phyloP scores from a whole-genome alignment of 2,888 invertebrate species.

The Pollenia griseotomentosa region DNA sequence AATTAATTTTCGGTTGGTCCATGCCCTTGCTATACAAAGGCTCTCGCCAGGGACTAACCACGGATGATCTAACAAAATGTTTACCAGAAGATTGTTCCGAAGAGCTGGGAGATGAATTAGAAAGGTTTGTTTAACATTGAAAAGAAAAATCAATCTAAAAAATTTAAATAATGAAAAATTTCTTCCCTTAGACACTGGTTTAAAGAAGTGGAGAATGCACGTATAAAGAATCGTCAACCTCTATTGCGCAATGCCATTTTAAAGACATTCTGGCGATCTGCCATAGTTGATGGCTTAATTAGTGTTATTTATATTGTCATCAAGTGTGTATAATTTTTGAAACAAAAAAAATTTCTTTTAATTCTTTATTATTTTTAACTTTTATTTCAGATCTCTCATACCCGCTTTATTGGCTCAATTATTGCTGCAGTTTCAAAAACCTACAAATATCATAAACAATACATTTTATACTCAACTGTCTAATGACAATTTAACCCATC shows the following conservation, averaged over 20 bases:
- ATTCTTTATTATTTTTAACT: slow-evolving; percentile 54
- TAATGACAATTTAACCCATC: slow-evolving; percentile 70
- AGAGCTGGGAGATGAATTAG: slow-evolving; percentile 82
- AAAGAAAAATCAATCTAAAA: background rate
- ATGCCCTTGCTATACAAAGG: slow-evolving; percentile 82
- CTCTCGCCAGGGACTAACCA: slow-evolving; percentile 84
- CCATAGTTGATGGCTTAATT: slow-evolving; percentile 87
- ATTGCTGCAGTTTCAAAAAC: slow-evolving; percentile 81
- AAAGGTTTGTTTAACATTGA: slow-evolving; percentile 78
- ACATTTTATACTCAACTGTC: slow-evolving; percentile 30
- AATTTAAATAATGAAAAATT: background rate
- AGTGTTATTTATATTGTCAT: slow-evolving; percentile 84
- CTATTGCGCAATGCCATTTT: slow-evolving; percentile 88
- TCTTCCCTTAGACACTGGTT: slow-evolving; percentile 87
- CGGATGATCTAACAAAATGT: slow-evolving; percentile 89
- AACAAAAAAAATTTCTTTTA: slow-evolving; percentile 18
- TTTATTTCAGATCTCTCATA: slow-evolving; percentile 80
- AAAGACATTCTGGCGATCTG: slow-evolving; percentile 89
- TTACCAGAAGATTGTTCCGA: slow-evolving; percentile 86
- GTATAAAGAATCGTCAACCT: slow-evolving; percentile 86
- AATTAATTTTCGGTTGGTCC: slow-evolving; percentile 83
- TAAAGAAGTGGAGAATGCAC: slow-evolving; percentile 86
- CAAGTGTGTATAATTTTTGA: slow-evolving; percentile 77
- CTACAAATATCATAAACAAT: slow-evolving; percentile 51
- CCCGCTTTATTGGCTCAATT: slow-evolving; percentile 83